These are phyloP conservation scores for Fundulus diaphanus DNA, from an alignment of 2,797 vertebrate genomes.

Conservation along the genomic window DNA sequence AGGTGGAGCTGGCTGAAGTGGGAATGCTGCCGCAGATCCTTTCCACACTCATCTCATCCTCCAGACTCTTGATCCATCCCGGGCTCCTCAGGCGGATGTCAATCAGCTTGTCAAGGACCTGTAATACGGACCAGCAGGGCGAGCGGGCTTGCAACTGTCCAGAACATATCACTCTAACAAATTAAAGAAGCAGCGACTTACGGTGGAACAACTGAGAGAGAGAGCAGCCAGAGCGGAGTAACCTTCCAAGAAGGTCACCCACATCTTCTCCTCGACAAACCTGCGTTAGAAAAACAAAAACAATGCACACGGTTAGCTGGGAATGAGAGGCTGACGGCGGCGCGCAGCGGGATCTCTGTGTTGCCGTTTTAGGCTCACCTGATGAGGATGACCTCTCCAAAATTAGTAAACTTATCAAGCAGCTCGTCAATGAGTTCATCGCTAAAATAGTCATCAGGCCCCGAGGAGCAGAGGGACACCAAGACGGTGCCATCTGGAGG, in stretches of 20 bases:
- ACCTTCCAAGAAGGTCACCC: constrained; percentile 98
- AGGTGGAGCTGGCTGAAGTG: constrained; percentile 92
- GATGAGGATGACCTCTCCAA: constrained; percentile 97
- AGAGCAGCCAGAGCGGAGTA: constrained; percentile 92
- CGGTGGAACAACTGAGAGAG: constrained; percentile 85
- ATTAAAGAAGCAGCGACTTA: constrained; percentile 58
- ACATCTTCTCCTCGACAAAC: constrained; percentile 99
- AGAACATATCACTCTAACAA: neutral
- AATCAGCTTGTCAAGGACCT: constrained; percentile 89
- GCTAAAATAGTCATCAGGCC: constrained; percentile 89
- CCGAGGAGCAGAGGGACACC: constrained; percentile 89
- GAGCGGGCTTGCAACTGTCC: rapidly evolving
- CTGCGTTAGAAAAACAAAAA: constrained; percentile 81
- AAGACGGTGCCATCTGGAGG: constrained; percentile 96
- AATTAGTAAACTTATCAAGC: constrained; percentile 91
- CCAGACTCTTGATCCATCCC: constrained; percentile 93
- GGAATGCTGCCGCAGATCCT: constrained; percentile 89
- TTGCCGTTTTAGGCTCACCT: constrained; percentile 76
- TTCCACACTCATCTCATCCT: constrained; percentile 96
- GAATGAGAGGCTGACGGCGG: neutral
- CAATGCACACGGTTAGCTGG: constrained; percentile 19
- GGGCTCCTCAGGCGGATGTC: constrained; percentile 93
- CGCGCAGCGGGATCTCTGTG: neutral
- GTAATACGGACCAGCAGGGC: constrained; percentile 8
- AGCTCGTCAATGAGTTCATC: constrained; percentile 94